Evolutionary conservation across 30 jellyfish, hydroid and myxozoan species (phyloP), one percentile per base, ranked within the genome.

Genomic region (Pseudorhiza aurosa): DNA sequence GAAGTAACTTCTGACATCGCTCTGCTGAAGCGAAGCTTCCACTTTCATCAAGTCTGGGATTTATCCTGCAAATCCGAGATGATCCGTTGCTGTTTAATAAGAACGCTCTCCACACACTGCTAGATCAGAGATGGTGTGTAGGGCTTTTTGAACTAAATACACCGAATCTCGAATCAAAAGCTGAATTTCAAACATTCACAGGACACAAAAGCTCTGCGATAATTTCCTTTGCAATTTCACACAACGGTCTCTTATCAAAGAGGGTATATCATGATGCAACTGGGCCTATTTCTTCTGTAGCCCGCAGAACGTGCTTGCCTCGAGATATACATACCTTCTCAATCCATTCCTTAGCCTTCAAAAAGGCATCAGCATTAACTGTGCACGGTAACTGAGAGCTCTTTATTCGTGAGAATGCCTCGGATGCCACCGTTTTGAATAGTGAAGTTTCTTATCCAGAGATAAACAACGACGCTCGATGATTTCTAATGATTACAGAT

Each of bases 91-190:
- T 53, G 10, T 53, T 53, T 53, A 12, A 53, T 53, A 53, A 18
- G 36, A 53, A 53, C 24, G 67, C 67, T 33, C 22, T 53, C 24
- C 67, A 53, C 24, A 18, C 14, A 53, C 67, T 18, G 67, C n/a
- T n/a, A 22, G 67, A 53, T 53, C 4, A 21, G 22, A 0, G 67
- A 53, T 53, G 12, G 19, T 21, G 35, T 53, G 9, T 36, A 24
- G 45, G 86, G 67, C 67, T 30, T 40, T 68, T 39, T 46, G 57
- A 26, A 51, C 14, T 21, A 51, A 28, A 73, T 24, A 55, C 67
- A 73, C 29, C 25, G 75, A 53, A 27, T 73, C 55, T 73, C 86
- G 59, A 26, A 57, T 73, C 27, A 73, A 71, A 73, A 50, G 64
- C 60, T 25, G 75, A 49, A 73, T 51, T 53, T 73, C 86, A 73